These are phyloP conservation scores for Platycheirus albimanus DNA, from an alignment of 2,888 invertebrate genomes.

Conservation along the genomic window DNA sequence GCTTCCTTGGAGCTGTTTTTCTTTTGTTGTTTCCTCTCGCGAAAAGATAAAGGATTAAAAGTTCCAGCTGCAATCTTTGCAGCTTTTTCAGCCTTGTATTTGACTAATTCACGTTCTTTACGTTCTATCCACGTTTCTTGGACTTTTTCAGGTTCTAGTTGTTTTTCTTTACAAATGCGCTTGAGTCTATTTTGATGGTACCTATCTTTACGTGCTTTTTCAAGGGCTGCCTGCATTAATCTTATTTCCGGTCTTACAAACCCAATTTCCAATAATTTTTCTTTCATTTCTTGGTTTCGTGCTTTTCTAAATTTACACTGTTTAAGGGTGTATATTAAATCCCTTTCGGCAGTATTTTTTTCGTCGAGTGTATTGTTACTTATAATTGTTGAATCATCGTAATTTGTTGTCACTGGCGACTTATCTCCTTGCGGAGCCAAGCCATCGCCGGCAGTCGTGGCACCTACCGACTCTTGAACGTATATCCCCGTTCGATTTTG, in stretches of 20 bases:
- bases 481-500: slow-evolving; percentile 63
- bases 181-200: background rate
- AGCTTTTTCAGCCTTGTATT: slow-evolving; percentile 7
- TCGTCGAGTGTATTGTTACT: background rate
- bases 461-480: slow-evolving; percentile 65
- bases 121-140: slow-evolving; percentile 11
- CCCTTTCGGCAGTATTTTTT: background rate
- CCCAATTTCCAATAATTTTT: no score
- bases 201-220: background rate
- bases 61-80: background rate
- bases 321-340: no score
- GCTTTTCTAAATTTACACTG: no score
- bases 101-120: slow-evolving; percentile 25
- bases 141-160: background rate
- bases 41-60: background rate
- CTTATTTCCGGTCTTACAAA: no score
- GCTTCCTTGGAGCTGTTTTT: no score
- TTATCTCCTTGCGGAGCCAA: slow-evolving; percentile 56
- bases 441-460: slow-evolving; percentile 67
- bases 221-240: background rate
- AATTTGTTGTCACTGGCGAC: slow-evolving; percentile 58
- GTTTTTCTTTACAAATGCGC: slow-evolving; percentile 1
- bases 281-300: no score
- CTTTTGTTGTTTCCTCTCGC: no score
- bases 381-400: background rate